Evolutionary conservation across 2,797 vertebrate species (phyloP), one percentile per base, ranked within the genome.

Genomic region (Lates japonicus): DNA sequence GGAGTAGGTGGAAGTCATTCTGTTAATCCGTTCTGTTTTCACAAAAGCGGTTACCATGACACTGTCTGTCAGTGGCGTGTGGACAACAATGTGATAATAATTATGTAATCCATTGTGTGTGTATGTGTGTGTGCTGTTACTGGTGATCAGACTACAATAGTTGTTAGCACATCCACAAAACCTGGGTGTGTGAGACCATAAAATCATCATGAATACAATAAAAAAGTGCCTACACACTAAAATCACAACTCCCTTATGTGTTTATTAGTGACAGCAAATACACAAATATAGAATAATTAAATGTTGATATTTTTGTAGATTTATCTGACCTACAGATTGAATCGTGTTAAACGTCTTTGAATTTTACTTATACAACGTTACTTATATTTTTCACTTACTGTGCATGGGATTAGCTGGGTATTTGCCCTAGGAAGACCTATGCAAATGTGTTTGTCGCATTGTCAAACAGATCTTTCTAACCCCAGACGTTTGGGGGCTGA

Each of bases 71-170:
- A 71, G 16, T 58, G 31, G 25, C 44, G 33, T 79, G 51, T 65
- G 69, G 48, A 66, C 54, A 66, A 75, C 22, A 81, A 51, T 73
- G 77, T 54, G 71, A 46, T 54, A 22, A 37, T 46, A 51, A 73
- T 89, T 84, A 80, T 64, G 55, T 75, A 86, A 87, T 42, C 68
- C 14, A 57, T 25, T 77, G 35, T 85, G 54, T 64, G 44, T 65
- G 39, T 11, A 37, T 31, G 3, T 20, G n/a, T 63, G 46, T 48
- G 59, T 70, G 20, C 20, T 81, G 39, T 59, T 59, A 54, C 14
- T 64, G 48, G 14, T 72, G 64, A 75, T 11, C 1, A 41, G 29
- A n/a, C 48, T 35, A 14, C 5, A 71, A 48, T 17, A 60, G 70
- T 44, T 25, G 16, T 35, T 3, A 42, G 7, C 55, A 63, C 58